Conservation (phyloP, 2,113 vertebrate species). For the Thinocorus orbignyianus region DNA sequence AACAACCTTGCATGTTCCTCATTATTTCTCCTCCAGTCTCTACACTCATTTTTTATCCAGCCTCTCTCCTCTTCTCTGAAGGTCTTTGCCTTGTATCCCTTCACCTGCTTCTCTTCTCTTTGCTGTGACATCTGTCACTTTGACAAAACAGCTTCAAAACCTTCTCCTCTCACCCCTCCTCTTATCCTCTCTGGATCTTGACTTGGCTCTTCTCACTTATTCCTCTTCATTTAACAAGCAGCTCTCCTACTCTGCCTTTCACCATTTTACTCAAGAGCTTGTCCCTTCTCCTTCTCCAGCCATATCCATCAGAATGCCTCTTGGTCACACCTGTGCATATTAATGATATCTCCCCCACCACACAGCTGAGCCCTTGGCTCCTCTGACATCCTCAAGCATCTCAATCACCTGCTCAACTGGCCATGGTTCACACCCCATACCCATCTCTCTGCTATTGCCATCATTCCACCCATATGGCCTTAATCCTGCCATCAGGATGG, state of each 20-base stretch:
- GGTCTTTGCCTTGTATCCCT: neutral
- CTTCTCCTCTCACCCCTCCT: neutral
- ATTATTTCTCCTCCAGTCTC: neutral
- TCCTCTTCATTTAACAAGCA: neutral
- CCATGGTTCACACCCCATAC: neutral
- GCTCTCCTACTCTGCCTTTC: neutral
- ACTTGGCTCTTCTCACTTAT: neutral
- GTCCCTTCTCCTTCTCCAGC: neutral
- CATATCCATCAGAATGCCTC: neutral
- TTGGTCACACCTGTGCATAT: neutral
- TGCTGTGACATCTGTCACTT: neutral
- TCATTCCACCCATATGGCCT: neutral
- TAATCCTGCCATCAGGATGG: neutral
- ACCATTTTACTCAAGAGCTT: neutral
- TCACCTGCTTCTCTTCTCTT: neutral
- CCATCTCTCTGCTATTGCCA: neutral
- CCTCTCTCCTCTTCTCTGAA: neutral
- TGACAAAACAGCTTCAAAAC: neutral
- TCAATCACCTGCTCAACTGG: fast-evolving
- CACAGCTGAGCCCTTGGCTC: neutral
- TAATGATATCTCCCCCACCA: neutral
- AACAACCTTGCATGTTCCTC: neutral
- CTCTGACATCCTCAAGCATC: neutral
- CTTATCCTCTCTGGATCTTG: neutral
- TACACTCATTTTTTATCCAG: neutral